phyloP scores from a whole-genome alignment of 2,113 vertebrate species.

The Paraplagusia blochii region DNA sequence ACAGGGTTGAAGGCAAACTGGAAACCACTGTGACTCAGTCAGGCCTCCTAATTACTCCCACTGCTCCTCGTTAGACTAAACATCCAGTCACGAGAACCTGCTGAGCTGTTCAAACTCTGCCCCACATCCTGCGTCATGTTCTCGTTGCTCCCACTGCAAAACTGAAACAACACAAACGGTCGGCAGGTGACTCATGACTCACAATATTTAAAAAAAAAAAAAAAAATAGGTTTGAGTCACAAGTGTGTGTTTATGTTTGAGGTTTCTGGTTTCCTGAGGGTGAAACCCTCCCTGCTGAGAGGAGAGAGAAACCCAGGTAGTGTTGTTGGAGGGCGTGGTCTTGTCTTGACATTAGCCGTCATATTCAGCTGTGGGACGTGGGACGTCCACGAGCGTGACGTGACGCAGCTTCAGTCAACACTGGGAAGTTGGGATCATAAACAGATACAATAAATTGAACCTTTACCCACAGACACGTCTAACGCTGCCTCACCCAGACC shows the following conservation, averaged over 20 bases:
- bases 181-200: slow-evolving; percentile 9
- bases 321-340: slow-evolving; percentile 17
- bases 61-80: slow-evolving; percentile 46
- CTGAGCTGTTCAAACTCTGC: slow-evolving; percentile 8
- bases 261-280: not conserved
- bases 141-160: not conserved
- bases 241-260: not conserved
- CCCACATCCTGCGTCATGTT: slow-evolving; percentile 5
- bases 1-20: slow-evolving; percentile 1
- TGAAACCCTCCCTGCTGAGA: not conserved
- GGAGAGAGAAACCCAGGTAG: slow-evolving; percentile 21
- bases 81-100: slow-evolving; percentile 10
- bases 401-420: not conserved
- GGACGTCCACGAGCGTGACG: not conserved
- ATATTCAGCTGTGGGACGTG: slow-evolving; percentile 2
- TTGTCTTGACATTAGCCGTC: not conserved
- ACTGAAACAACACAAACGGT: not conserved
- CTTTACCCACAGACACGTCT: slow-evolving; percentile 18
- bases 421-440: slow-evolving; percentile 7
- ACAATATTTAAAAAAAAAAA: no score
- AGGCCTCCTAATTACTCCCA: slow-evolving; percentile 50
- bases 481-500: slow-evolving; percentile 12
- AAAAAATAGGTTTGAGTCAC: slow-evolving; percentile 3
- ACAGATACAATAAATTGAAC: slow-evolving; percentile 34
- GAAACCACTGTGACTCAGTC: slow-evolving; percentile 18